phyloP scores from a whole-genome alignment of 2,888 invertebrate genomes.

The Apantesis nais region DNA sequence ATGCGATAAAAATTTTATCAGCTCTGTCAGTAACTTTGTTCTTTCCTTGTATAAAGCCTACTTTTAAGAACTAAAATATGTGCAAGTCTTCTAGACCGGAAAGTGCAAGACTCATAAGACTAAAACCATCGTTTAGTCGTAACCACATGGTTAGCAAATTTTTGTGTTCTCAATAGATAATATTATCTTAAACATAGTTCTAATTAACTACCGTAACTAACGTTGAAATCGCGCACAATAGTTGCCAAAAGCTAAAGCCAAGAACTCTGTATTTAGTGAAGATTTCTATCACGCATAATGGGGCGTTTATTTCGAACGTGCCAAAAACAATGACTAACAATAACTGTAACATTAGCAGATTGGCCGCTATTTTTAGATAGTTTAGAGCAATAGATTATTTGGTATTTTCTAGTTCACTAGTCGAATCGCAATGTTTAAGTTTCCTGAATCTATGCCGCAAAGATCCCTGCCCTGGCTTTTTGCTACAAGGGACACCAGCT shows the following conservation, averaged over 20 bases:
- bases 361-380: conserved; percentile 25
- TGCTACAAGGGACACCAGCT: no score
- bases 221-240: conserved; percentile 27
- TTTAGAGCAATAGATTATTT: no score
- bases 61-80: background rate
- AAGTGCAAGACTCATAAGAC: background rate
- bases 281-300: conserved; percentile 41
- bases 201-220: conserved; percentile 4
- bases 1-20: background rate
- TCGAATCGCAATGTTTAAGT: no score
- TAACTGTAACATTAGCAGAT: conserved; percentile 24
- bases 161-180: conserved; percentile 3
- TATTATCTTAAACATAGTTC: conserved; percentile 26
- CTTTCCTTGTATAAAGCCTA: no score
- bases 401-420: no score
- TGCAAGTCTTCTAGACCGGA: no score
- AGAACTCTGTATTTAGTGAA: conserved; percentile 11
- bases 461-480: no score
- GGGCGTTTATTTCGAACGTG: conserved; percentile 40
- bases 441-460: no score
- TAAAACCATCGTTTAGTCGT: no score
- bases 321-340: conserved; percentile 44
- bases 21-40: background rate
- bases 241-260: conserved; percentile 42
- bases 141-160: background rate